Evolutionary conservation across 2,888 invertebrate species (phyloP), one percentile per base, ranked within the genome.

Genomic region (Maniola hyperantus): DNA sequence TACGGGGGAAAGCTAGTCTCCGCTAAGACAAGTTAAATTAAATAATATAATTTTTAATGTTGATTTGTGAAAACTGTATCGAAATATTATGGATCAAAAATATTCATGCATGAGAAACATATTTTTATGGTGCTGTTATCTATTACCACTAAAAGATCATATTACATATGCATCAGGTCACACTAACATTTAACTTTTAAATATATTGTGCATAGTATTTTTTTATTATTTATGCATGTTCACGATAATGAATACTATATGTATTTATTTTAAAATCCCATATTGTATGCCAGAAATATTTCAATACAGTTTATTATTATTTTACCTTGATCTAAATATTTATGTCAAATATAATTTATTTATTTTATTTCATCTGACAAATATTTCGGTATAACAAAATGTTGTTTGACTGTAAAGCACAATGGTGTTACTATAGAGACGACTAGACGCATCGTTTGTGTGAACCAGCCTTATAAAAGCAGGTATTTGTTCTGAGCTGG

Each of bases 401-500:
- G 46, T 48, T 59, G 6, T 48, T 59, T 34, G 1, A 11, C 42
- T 53, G 62, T 48, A 53, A 44, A 62, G 62, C 62, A 53, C 62
- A 53, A 62, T 53, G 36, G 48, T 51, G 26, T 39, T 59, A 15
- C 48, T 48, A 0, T 51, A 15, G 20, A 36, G 46, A 15, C 46
- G 6, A 44, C n/a, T 44, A 44, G 18, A 15, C 46, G 34, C 62
- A 26, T 62, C 42, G 62, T 48, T 48, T 53, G 33, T 65, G 64
- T 64, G 51, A 39, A 42, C 39, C 59, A 69, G 71, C 67, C 66
- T 71, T 72, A 70, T 65, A 66, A 59, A n/a, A n/a, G n/a, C n/a
- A n/a, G n/a, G n/a, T n/a, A n/a, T n/a, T n/a, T n/a, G n/a, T n/a
- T n/a, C n/a, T n/a, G n/a, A n/a, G n/a, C n/a, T n/a, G n/a, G n/a